Evolutionary conservation across 1,140 invertebrate species (phyloP), one percentile per base, ranked within the genome.

Genomic region (Andricus grossulariae): DNA sequence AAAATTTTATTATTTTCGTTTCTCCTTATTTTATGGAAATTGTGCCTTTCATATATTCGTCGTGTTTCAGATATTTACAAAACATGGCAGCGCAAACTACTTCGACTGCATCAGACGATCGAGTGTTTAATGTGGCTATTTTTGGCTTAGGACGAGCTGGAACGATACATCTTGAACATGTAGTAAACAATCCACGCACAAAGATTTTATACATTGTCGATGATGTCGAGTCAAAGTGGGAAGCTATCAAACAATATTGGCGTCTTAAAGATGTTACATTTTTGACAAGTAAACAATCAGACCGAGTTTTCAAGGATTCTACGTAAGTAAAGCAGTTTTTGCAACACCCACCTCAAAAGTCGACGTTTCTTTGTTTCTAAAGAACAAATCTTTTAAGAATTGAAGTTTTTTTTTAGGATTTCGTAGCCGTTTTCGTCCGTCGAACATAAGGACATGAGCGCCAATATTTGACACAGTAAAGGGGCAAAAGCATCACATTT

Each of bases 181-280:
- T 95, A 19, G 78, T 93, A 11, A 80, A 80, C 6, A 94, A 92
- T 83, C 90, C 90, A 8, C 91, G 93, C n/a, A 86, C 92, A 0
- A 89, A 92, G 32, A 80, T 95, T 1, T 80, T 93, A 3, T 95
- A 95, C 81, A 88, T 95, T 11, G 91, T 95, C 3, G 94, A 95
- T 60, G 92, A 94, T 50, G 80, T 90, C 2, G 81, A 88, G 15
- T 86, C 90, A 8, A 92, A 91, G 39, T 92, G 92, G 80, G 72
- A 86, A 15, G 89, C 89, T 16, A 82, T 94, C 0, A 92, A 89
- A 71, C 84, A 87, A 16, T 92, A 93, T 82, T 94, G 93, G 92
- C 88, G 91, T 19, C 80, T 94, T 6, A 80, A 91, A 3, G 82
- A 91, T 18, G 87, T 90, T 7, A 88, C 82, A 8, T 92, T 94